A percentile compares a stretch with the other conserved stretches of the same genome.
Conservation (phyloP, 1,140 invertebrate genomes). For the Battus philenor region DNA sequence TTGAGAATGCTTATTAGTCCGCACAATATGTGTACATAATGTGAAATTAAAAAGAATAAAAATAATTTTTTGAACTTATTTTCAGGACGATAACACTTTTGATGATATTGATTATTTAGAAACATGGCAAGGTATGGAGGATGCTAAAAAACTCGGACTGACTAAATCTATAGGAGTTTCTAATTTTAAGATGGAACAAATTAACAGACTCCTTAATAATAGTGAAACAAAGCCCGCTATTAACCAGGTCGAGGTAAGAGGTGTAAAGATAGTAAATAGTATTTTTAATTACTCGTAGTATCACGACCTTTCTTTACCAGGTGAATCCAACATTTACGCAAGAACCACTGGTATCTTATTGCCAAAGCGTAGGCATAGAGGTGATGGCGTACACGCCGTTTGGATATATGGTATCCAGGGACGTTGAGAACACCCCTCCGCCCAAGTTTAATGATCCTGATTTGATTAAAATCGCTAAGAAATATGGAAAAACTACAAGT, state of each 20-base stretch:
- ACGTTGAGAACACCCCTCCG: slow-evolving; percentile 77
- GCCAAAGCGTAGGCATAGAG: slow-evolving; percentile 80
- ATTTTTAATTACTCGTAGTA: too few species aligned
- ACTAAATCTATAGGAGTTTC: slow-evolving; percentile 89
- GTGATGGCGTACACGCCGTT: slow-evolving; percentile 89
- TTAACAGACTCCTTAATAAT: slow-evolving; percentile 81
- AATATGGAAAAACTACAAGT: slow-evolving; percentile 83
- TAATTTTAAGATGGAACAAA: slow-evolving; percentile 90
- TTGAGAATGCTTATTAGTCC: too few species aligned
- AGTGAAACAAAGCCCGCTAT: slow-evolving; percentile 66
- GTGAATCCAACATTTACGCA: slow-evolving; percentile 84
- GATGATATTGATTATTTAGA: slow-evolving; percentile 78
- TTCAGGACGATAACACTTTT: slow-evolving; percentile 58
- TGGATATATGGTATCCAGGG: slow-evolving; percentile 77
- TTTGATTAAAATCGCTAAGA: slow-evolving; percentile 79
- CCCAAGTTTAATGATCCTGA: slow-evolving; percentile 78
- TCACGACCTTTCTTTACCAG: slow-evolving; percentile 20
- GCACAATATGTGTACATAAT: too few species aligned
- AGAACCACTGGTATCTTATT: slow-evolving; percentile 81
- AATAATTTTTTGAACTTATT: too few species aligned
- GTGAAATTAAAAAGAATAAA: too few species aligned
- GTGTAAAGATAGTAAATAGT: too few species aligned
- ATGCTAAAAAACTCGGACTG: slow-evolving; percentile 80
- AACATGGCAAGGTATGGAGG: slow-evolving; percentile 86
- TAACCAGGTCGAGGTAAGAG: slow-evolving; percentile 71